Base-by-base conservation (phyloP, 2,113 vertebrate genomes). In the Macroglossus sobrinus region DNA sequence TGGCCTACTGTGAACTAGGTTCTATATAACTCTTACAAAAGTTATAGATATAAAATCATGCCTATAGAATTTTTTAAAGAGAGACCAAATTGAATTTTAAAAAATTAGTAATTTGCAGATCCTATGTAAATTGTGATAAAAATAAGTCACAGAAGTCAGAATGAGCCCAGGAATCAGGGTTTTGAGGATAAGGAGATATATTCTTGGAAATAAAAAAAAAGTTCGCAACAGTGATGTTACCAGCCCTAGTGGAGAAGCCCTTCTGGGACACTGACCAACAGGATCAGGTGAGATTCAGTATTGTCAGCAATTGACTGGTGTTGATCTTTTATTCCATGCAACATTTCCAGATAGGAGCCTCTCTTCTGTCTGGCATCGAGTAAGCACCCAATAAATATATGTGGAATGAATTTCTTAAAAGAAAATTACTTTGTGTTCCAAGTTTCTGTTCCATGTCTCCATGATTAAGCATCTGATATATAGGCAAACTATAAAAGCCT, bases 361-460 rank as follows among this genome's bases (percentile, higher is more conserved):
- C 43, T 81, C 8, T 7, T 64, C 40, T 80, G 3, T 91, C 40
- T 96, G 63, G 24, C 12, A 40, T 4, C 79, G 43, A 26, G 8
- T 43, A 93, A 57, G 12, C 50, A n/a, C 30, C 24, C 19, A 92
- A 13, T 91, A 89, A 84, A 81, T 94, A 91, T 84, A 33, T 96
- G 43, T 63, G 22, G 4, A 85, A 80, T 84, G 28, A 95, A 50
- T 84, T 5, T 87, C 66, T 86, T 78, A 66, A 72, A 40, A 69
- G 57, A 43, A 68, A n/a, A 26, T 7, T 45, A 76, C 8, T 88
- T 64, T 19, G 38, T 84, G 2, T 90, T 90, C 66, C 53, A 93
- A 85, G 15, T 86, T 89, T 19, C 30, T 92, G 21, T 80, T 89
- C 24, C 24, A 47, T 69, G 38, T 69, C 21, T 76, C 78, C 28